A percentile compares a stretch with the other conserved stretches of the same genome.
Evolutionary conservation across 92 coral and sea anemone species (phyloP).

Genomic region (Palythoa grandis): DNA sequence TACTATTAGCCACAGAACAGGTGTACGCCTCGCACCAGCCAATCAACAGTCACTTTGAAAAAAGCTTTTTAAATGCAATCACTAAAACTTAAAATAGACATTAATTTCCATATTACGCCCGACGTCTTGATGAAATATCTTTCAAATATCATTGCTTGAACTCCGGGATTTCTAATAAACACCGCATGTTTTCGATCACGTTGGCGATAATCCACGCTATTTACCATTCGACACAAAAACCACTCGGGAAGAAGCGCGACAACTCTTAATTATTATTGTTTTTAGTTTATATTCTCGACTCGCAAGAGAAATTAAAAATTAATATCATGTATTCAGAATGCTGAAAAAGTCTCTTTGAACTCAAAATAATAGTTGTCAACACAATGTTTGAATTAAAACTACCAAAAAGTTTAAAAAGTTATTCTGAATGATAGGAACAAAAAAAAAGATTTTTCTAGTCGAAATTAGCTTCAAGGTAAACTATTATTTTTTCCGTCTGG

Average conservation of each 20-base stretch:
- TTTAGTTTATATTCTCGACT: neutral
- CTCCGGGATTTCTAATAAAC: slow-evolving; percentile 56
- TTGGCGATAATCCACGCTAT: slow-evolving; percentile 57
- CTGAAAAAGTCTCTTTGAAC: slow-evolving; percentile 12
- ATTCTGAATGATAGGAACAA: neutral
- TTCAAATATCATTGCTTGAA: slow-evolving; percentile 36
- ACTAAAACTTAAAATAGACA: slow-evolving; percentile 59
- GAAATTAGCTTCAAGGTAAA: slow-evolving; percentile 20
- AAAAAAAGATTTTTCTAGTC: neutral
- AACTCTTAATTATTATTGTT: slow-evolving; percentile 22
- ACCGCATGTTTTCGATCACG: slow-evolving; percentile 64
- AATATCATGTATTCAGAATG: slow-evolving; percentile 8
- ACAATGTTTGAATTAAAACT: slow-evolving; percentile 18
- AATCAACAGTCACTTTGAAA: slow-evolving; percentile 19
- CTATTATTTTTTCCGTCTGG: neutral
- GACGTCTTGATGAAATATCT: slow-evolving; percentile 63
- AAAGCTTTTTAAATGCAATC: slow-evolving; percentile 59
- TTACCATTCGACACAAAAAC: slow-evolving; percentile 62
- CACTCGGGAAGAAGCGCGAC: slow-evolving; percentile 43
- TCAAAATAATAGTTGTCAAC: slow-evolving; percentile 10
- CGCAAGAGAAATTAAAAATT: slow-evolving; percentile 37
- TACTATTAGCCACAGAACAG: slow-evolving; percentile 38
- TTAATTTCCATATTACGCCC: slow-evolving; percentile 62
- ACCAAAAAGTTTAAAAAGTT: neutral
- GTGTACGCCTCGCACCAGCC: slow-evolving; percentile 21